Evolutionary conservation across 2,888 invertebrate species (phyloP).

Genomic region (Trissoscelio sp.): DNA sequence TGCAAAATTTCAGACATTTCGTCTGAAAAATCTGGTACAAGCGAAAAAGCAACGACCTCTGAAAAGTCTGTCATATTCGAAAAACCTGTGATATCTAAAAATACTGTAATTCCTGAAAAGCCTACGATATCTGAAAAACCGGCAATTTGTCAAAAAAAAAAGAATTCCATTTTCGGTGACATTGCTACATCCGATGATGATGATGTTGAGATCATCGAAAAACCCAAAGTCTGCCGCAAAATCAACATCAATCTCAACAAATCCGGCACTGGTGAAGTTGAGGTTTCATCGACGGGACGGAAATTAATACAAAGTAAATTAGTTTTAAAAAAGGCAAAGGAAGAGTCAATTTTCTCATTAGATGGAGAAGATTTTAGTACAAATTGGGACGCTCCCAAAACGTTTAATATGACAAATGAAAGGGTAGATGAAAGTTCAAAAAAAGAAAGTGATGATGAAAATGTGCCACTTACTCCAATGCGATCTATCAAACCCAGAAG

Average conservation of each 20-base stretch:
- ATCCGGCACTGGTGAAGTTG: slow-evolving; percentile 55
- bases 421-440: background rate
- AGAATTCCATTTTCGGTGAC: background rate
- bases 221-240: slow-evolving; percentile 39
- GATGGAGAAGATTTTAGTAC: slow-evolving; percentile 28
- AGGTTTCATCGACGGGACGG: slow-evolving; percentile 71
- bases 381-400: slow-evolving; percentile 33
- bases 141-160: background rate
- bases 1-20: slow-evolving; percentile 12
- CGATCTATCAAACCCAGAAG: slow-evolving; percentile 34
- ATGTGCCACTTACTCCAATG: slow-evolving; percentile 22
- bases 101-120: no score
- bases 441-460: slow-evolving; percentile 8
- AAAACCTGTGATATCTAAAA: no score
- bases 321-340: slow-evolving; percentile 69
- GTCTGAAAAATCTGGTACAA: background rate
- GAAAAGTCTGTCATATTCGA: no score
- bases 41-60: no score
- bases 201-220: slow-evolving; percentile 12
- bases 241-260: slow-evolving; percentile 44
- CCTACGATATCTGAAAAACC: no score
- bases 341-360: slow-evolving; percentile 56
- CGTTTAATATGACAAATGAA: no score
- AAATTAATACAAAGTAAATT: slow-evolving; percentile 75
- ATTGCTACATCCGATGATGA: slow-evolving; percentile 1